These are phyloP conservation scores for Trichonephila inaurata DNA, from an alignment of 1,140 invertebrate species.

Conservation along the genomic window DNA sequence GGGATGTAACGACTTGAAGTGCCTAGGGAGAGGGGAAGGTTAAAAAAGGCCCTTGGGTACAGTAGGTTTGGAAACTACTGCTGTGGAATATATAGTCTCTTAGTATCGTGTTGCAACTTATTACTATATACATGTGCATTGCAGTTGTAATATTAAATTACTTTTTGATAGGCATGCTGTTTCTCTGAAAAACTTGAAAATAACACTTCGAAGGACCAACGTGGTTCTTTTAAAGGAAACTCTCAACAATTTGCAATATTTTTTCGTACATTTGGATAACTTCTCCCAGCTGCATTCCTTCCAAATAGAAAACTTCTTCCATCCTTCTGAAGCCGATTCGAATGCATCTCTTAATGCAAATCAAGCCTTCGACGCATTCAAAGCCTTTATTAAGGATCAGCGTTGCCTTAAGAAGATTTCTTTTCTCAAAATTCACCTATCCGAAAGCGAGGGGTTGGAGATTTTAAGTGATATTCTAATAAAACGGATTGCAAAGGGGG, in stretches of 20 bases:
- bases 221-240: background rate
- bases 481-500: slow-evolving; percentile 17
- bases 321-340: no score
- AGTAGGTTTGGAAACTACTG: no score
- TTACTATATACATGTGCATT: no score
- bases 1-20: no score
- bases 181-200: background rate
- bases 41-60: no score
- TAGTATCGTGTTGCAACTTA: no score
- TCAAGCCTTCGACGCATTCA: background rate
- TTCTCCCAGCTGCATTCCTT: background rate
- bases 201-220: background rate
- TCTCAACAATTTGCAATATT: background rate
- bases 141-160: no score
- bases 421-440: background rate
- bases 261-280: background rate
- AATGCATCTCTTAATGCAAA: no score
- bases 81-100: no score
- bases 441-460: background rate
- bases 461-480: background rate
- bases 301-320: background rate
- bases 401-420: background rate
- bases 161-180: slow-evolving; percentile 1
- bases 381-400: background rate
- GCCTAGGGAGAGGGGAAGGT: no score